Conservation (phyloP, 92 coral and sea anemone species). For the Bergia sp. region DNA sequence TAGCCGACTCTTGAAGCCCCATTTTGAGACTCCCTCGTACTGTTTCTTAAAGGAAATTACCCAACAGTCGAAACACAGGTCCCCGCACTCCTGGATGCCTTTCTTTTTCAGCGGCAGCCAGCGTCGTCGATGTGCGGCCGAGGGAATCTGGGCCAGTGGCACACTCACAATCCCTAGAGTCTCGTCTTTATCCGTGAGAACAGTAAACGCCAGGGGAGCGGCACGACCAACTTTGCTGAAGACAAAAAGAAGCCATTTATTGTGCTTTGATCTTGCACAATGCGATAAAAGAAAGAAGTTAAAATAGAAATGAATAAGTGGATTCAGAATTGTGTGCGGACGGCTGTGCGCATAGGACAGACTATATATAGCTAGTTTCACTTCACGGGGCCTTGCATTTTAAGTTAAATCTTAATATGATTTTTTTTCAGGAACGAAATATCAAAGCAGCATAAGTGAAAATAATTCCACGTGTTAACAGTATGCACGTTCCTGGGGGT, state of each 20-base stretch:
- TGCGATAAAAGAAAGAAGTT: too few relatives aligned
- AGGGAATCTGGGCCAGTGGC: constrained; percentile 88
- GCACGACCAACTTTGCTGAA: constrained; percentile 74
- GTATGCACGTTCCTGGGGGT: too few relatives aligned
- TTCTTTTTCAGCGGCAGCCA: constrained; percentile 90
- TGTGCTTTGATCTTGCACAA: too few relatives aligned
- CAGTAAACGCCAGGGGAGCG: constrained; percentile 89
- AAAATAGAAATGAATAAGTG: too few relatives aligned
- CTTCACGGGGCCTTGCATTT: too few relatives aligned
- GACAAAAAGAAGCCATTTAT: neutral
- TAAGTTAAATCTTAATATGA: too few relatives aligned
- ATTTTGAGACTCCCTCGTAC: constrained; percentile 36
- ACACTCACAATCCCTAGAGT: constrained; percentile 76
- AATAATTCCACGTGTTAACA: too few relatives aligned
- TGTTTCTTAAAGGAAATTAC: constrained; percentile 71
- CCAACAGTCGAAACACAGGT: constrained; percentile 97
- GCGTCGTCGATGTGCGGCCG: constrained; percentile 93
- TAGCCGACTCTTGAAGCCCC: constrained; percentile 56
- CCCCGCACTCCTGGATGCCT: constrained; percentile 80
- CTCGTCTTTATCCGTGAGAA: constrained; percentile 78
- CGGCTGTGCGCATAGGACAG: too few relatives aligned
- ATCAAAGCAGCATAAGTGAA: too few relatives aligned
- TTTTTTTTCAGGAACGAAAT: too few relatives aligned
- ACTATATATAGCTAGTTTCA: too few relatives aligned
- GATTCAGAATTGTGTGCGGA: too few relatives aligned